Evolutionary conservation across 1,140 invertebrate species (phyloP).

Genomic region (Pseudoatta argentina): DNA sequence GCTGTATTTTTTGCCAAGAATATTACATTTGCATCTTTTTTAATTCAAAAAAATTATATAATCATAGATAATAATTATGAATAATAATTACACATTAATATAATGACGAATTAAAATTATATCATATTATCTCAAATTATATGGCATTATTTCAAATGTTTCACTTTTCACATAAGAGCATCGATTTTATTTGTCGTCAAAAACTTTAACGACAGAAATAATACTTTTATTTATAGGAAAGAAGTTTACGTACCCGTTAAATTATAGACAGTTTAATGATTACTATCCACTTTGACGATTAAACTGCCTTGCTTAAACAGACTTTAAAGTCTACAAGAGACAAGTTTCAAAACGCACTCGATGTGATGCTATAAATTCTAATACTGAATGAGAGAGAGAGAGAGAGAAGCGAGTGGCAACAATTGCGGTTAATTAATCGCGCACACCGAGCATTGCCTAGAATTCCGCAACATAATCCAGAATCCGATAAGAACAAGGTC

Average conservation of each 20-base stretch:
- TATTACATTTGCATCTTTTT: background rate
- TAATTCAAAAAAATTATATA: background rate
- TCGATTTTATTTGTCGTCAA: background rate
- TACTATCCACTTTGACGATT: background rate
- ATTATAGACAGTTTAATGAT: background rate
- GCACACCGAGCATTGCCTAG: constrained; percentile 42
- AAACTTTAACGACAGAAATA: background rate
- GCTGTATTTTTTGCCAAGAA: background rate
- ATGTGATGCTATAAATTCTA: constrained; percentile 79
- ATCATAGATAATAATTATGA: constrained; percentile 10
- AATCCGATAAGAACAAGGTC: constrained; percentile 33
- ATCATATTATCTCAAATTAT: background rate
- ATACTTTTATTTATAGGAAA: background rate
- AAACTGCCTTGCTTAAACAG: constrained; percentile 20
- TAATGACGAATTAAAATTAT: background rate
- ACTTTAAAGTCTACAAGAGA: constrained; percentile 30
- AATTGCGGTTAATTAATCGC: constrained; percentile 82
- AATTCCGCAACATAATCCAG: constrained; percentile 39
- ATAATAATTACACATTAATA: background rate
- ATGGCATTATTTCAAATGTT: background rate
- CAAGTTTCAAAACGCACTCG: constrained; percentile 28
- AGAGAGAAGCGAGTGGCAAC: constrained; percentile 72
- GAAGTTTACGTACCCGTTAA: background rate
- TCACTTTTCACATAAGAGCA: background rate
- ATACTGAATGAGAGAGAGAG: constrained; percentile 77